These are phyloP conservation scores for Aplochiton taeniatus DNA, from an alignment of 2,797 vertebrate species.

Conservation along the genomic window DNA sequence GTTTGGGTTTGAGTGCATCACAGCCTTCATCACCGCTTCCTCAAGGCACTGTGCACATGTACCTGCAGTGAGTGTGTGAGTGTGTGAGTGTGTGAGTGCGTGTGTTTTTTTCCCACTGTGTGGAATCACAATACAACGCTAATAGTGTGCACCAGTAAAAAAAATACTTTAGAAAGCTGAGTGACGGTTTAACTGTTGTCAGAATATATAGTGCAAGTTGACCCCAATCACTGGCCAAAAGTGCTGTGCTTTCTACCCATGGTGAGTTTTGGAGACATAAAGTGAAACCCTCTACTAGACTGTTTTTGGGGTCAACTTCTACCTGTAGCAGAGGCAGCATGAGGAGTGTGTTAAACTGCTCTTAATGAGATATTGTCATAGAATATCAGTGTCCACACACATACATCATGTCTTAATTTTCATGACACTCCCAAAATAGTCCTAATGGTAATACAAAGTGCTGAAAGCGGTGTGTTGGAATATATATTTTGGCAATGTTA, in stretches of 20 bases:
- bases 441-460: not conserved
- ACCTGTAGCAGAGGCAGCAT: conserved; percentile 49
- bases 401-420: too few species aligned
- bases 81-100: not conserved
- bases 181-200: conserved; percentile 18
- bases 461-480: not conserved
- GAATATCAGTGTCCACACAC: not conserved
- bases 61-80: conserved; percentile 1
- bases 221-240: conserved; percentile 25
- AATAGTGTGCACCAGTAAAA: conserved; percentile 31
- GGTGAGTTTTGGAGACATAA: not conserved
- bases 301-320: conserved; percentile 51
- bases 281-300: not conserved
- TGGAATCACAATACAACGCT: conserved; percentile 45
- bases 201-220: conserved; percentile 48
- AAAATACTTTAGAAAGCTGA: conserved; percentile 29
- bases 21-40: conserved; percentile 46
- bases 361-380: not conserved
- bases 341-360: conserved; percentile 31
- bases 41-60: conserved; percentile 48
- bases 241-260: conserved; percentile 9
- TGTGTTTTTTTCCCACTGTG: conserved; percentile 45
- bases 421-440: too few species aligned
- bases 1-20: conserved; percentile 21
- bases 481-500: too few species aligned